Base-by-base conservation (phyloP, 2,797 vertebrate genomes). In the Rhinella marina region DNA sequence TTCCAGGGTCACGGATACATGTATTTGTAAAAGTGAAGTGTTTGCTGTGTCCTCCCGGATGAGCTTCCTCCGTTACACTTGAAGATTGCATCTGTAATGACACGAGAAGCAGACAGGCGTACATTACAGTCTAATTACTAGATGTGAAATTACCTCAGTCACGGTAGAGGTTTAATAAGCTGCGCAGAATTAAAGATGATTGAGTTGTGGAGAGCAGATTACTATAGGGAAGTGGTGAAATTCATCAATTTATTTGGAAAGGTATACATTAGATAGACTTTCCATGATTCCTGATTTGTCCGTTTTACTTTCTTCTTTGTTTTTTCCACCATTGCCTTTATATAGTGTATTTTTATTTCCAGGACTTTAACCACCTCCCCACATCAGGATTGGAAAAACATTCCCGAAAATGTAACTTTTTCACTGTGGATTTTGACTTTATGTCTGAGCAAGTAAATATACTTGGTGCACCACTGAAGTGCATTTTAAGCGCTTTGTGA, bases 91-190 rank as follows among this genome's bases (percentile, higher is more conserved):
- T 80, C 73, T 52, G 50, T 25, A 52, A 50, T 76, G 29, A 50
- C 73, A 52, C 3, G 48, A 48, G 19, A 21, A 23, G 70, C 70
- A 11, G 70, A 23, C 32, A 73, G 73, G n/a, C 41, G 61, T 80
- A 57, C 78, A 21, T 1, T n/a, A n/a, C 73, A 19, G 25, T 61
- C 78, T 80, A 59, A 80, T 80, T 59, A 80, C 56, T 21, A 23
- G 73, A 76, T 50, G 48, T 52, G 48, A 80, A 80, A 80, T 80
- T 7, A 10, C n/a, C 61, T 80, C 25, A 41, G 27, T 80, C 78
- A 80, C 16, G 25, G 56, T 61, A 32, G 21, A 12, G 23, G 27
- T 12, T 21, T 57, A 57, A 80, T 80, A 80, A 19, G 52, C 78
- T 61, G 78, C 23, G 17, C 27, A 57, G 21, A 59, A 80, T 80